Evolutionary conservation across 2,797 vertebrate species (phyloP), one percentile per base, ranked within the genome.

Genomic region (Cyclura pinguis): DNA sequence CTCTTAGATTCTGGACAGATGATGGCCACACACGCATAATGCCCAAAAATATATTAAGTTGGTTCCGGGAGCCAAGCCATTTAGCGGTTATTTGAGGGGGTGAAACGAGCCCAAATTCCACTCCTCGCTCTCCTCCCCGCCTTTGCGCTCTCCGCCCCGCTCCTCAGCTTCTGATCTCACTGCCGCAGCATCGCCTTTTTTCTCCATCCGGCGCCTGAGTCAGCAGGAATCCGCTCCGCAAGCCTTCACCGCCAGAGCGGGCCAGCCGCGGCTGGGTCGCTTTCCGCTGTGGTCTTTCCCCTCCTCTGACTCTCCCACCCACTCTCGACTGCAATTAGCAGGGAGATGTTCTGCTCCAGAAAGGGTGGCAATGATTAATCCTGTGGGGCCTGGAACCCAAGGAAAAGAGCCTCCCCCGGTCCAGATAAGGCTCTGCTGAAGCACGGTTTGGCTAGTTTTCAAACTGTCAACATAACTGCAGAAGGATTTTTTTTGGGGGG

Each of bases 131-230:
- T 22, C 20, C 57, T 59, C 52, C 52, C 77, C 22, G 42, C 42
- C 42, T 47, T 38, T 24, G 13, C 62, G 1, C 29, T 3, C 9
- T 14, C 18, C 1, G 20, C 73, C 57, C 20, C 3, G 24, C 62
- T 14, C 18, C 52, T 32, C n/a, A 8, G 32, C 47, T 72, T 7
- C 80, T 76, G 90, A 92, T 90, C 86, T 89, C 57, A 90, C 85
- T 92, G 95, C 95, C 93, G 96, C 95, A 96, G 93, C 92, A 85
- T 90, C 81, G 84, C 87, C 80, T 93, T 93, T 47, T 92, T 92
- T 62, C 93, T 55, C 76, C 73, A 59, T 72, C 89, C 78, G 90
- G 88, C 89, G 95, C 93, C 96, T 96, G 96, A 97, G 95, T 97
- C 95, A 93, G 96, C 97, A 96, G 73, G 93, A 92, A 95, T 93